Base-by-base conservation (phyloP, 2,797 vertebrate species). In the Allobates femoralis region DNA sequence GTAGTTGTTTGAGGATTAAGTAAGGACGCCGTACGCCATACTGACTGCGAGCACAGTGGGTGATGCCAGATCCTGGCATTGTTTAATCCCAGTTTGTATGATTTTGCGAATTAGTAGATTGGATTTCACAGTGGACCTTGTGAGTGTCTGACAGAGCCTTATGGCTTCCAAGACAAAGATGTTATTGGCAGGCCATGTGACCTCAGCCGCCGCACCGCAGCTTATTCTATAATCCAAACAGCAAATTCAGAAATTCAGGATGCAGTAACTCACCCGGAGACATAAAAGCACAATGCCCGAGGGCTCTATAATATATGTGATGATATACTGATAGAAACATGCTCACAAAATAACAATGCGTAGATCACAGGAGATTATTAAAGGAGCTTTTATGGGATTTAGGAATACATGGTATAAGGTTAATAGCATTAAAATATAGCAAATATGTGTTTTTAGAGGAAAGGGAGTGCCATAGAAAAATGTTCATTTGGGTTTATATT, bases 121-220 rank as follows among this genome's bases (percentile, higher is more conserved):
- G 26, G 56, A 46, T 84, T 81, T 76, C 56, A 56, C 55, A 62
- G 82, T 41, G 67, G 41, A 37, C 23, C 64, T 46, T 73, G 37
- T 74, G 26, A 81, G n/a, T 76, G 32, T 62, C 69, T 62, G 34
- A 23, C n/a, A 21, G 41, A 15, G 34, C 32, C 46, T 66, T 23
- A 84, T 30, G 11, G n/a, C 74, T 64, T 77, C 83, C 82, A 84
- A 84, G 30, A 62, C 71, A 84, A 84, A 84, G 82, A 76, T 84
- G 23, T 62, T 84, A 64, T 84, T 84, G 73, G 73, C 83, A 84
- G 83, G 37, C 46, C 41, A n/a, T 23, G 23, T 19, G 30, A 66
- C 56, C 55, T 76, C 26, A 64, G 32, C 73, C 50, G 19, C 76
- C 21, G 50, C 73, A 32, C 73, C 53, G 21, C 50, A 75, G 50